phyloP scores from a whole-genome alignment of 2,888 invertebrate species.

The Tachystola acroxantha region DNA sequence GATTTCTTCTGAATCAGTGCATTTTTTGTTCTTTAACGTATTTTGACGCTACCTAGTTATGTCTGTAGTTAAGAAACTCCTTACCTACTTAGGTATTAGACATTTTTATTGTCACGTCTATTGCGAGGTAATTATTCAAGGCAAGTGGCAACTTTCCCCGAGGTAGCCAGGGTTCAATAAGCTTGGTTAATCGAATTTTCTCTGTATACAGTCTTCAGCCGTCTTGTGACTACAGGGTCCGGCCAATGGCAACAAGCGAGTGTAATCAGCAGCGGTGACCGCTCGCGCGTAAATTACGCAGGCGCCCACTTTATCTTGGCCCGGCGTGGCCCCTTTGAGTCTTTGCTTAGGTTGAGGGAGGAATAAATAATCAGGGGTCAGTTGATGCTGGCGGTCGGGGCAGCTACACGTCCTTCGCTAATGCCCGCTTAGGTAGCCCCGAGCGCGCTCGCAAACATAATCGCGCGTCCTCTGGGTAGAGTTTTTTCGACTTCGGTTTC shows the following conservation, averaged over 20 bases:
- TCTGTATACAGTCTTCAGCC: background rate
- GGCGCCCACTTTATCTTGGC: conserved; percentile 32
- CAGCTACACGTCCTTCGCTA: conserved; percentile 65
- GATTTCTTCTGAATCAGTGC: too few relatives aligned
- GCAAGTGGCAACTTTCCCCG: too few relatives aligned
- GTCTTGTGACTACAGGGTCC: conserved; percentile 43
- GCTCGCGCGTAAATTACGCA: conserved; percentile 73
- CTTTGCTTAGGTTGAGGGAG: background rate
- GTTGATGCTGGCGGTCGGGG: conserved; percentile 33
- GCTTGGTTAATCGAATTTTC: too few relatives aligned
- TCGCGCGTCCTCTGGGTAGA: conserved; percentile 45
- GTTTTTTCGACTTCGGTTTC: too few relatives aligned
- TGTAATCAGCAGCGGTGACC: conserved; percentile 71
- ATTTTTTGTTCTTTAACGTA: too few relatives aligned
- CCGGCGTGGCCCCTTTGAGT: conserved; percentile 17
- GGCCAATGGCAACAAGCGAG: conserved; percentile 58
- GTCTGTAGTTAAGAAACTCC: too few relatives aligned
- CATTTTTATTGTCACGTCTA: too few relatives aligned
- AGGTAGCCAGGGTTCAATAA: too few relatives aligned
- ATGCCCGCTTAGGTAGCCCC: conserved; percentile 66
- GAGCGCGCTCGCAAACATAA: conserved; percentile 62
- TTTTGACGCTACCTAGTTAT: too few relatives aligned
- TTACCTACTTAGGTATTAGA: too few relatives aligned
- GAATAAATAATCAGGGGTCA: conserved; percentile 32
- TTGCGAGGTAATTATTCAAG: too few relatives aligned